phyloP scores from a whole-genome alignment of 2,797 vertebrate species.

The Poeciliopsis presidionis region DNA sequence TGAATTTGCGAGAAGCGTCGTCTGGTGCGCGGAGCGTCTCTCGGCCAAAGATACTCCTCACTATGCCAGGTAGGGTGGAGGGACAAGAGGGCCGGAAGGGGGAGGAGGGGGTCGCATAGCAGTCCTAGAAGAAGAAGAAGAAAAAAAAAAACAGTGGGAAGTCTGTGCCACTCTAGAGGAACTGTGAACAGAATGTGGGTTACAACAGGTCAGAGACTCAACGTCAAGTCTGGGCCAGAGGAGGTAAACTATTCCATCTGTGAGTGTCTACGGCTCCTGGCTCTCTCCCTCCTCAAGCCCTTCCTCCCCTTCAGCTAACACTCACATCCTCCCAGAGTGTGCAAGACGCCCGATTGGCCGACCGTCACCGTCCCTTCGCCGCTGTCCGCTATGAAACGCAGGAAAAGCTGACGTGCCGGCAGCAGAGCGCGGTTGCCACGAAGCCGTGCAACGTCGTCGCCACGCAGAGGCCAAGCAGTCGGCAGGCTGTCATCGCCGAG shows the following conservation, averaged over 20 bases:
- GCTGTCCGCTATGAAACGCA: slow-evolving; percentile 27
- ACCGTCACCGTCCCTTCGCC: slow-evolving; percentile 14
- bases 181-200: slow-evolving; percentile 81
- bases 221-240: slow-evolving; percentile 89
- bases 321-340: slow-evolving; percentile 41
- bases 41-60: slow-evolving; percentile 59
- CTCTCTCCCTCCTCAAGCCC: slow-evolving; percentile 34
- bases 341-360: slow-evolving; percentile 32
- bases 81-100: slow-evolving; percentile 2
- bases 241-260: slow-evolving; percentile 86
- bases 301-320: slow-evolving; percentile 31
- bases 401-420: slow-evolving; percentile 72
- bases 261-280: slow-evolving; percentile 75
- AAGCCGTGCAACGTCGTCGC: slow-evolving; percentile 39
- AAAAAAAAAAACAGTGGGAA: slow-evolving; percentile 75
- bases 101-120: slow-evolving; percentile 37
- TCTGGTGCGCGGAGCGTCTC: slow-evolving; percentile 56
- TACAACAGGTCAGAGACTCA: slow-evolving; percentile 86
- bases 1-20: slow-evolving; percentile 65
- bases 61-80: slow-evolving; percentile 55
- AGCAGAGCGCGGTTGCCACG: slow-evolving; percentile 60
- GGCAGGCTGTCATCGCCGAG: slow-evolving; percentile 72
- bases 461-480: slow-evolving; percentile 32
- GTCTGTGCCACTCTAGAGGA: slow-evolving; percentile 75
- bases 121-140: slow-evolving; percentile 64